These are phyloP conservation scores for Lycaon pictus DNA, from an alignment of 2,113 vertebrate genomes.

Conservation along the genomic window DNA sequence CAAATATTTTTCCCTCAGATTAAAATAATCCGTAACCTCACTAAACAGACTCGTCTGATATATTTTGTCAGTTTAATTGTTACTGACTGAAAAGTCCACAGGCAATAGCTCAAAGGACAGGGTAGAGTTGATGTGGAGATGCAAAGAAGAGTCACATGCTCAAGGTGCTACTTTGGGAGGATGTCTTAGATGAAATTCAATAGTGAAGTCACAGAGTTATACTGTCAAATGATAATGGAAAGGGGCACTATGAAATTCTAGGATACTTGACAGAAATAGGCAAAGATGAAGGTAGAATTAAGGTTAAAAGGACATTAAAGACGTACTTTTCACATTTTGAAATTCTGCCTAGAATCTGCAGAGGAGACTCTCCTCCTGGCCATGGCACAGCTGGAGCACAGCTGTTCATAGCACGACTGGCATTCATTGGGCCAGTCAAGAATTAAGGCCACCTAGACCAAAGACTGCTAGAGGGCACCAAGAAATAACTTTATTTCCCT, in stretches of 20 bases:
- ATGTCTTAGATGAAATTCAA: background rate
- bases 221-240: background rate
- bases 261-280: background rate
- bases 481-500: constrained; percentile 40
- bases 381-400: background rate
- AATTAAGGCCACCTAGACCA: constrained; percentile 46
- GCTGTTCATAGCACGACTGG: background rate
- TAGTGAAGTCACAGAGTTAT: background rate
- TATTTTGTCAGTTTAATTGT: background rate
- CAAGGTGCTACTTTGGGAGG: background rate
- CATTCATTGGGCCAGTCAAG: background rate
- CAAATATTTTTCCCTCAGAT: background rate
- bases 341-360: constrained; percentile 36
- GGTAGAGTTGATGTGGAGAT: background rate
- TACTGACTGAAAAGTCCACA: background rate
- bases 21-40: background rate
- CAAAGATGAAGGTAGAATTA: background rate
- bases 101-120: background rate
- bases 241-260: background rate
- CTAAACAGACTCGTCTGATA: background rate
- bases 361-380: background rate
- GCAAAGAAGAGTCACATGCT: background rate
- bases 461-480: constrained; percentile 40
- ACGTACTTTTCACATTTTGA: constrained; percentile 20
- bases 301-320: constrained; percentile 29